phyloP scores from a whole-genome alignment of 1,140 invertebrate species.

The Drosophila sechellia region DNA sequence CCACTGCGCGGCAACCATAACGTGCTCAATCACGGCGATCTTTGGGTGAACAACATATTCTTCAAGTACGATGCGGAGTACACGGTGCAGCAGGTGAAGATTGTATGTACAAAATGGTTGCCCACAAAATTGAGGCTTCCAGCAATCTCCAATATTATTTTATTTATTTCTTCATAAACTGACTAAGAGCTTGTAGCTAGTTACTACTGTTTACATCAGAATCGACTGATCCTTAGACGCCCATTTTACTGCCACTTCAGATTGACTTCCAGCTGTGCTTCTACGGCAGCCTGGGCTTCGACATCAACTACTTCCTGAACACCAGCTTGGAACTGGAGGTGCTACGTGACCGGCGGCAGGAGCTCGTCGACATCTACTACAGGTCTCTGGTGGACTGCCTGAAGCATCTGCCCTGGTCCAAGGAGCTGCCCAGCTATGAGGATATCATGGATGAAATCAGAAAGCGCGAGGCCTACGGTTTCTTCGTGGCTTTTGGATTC shows the following conservation, averaged over 20 bases:
- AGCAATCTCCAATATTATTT: neutral
- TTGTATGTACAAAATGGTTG: slow-evolving; percentile 55
- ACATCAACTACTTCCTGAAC: slow-evolving; percentile 81
- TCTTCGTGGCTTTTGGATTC: slow-evolving; percentile 78
- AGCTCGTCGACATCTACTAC: slow-evolving; percentile 77
- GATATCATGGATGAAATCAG: slow-evolving; percentile 70
- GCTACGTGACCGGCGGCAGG: slow-evolving; percentile 64
- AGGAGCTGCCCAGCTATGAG: slow-evolving; percentile 76
- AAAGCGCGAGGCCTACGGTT: slow-evolving; percentile 74
- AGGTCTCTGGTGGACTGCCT: slow-evolving; percentile 74
- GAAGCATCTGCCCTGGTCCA: slow-evolving; percentile 73
- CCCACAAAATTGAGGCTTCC: neutral
- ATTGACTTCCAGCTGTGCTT: slow-evolving; percentile 81
- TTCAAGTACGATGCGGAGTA: slow-evolving; percentile 84
- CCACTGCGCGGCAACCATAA: slow-evolving; percentile 67
- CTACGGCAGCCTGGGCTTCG: slow-evolving; percentile 78
- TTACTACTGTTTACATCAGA: no score
- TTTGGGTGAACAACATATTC: slow-evolving; percentile 89
- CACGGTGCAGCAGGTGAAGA: slow-evolving; percentile 76
- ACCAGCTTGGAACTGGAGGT: slow-evolving; percentile 78
- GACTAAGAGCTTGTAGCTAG: no score
- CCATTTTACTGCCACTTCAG: slow-evolving; percentile 28
- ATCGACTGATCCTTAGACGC: neutral
- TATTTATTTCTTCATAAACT: no score
- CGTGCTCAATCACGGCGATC: slow-evolving; percentile 88